Base-by-base conservation (phyloP, 2,888 invertebrate genomes). In the Eretmocerus hayati region DNA sequence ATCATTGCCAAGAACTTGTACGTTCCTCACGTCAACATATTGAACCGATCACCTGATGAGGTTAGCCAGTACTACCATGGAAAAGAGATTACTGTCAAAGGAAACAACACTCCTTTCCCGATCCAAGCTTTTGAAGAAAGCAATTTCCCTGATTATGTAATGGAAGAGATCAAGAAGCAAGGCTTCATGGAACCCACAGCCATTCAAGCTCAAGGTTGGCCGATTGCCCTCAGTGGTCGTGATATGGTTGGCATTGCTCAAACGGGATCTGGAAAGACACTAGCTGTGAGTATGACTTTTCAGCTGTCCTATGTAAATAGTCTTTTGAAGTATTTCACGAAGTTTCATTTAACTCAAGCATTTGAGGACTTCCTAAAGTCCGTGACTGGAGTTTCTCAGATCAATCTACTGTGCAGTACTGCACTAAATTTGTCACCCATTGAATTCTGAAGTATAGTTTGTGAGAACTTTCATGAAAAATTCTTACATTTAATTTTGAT, bases 201-300 rank as follows among this genome's bases (percentile, higher is more conserved):
- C 16, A 96, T 96, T 65, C 96, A 96, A 73, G 84, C 90, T 33
- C 90, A 92, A 67, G 92, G 94, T 26, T 95, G 94, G 94, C 95
- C 96, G 6, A 90, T 96, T 64, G 90, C 93, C 15, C 74, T 95
- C 13, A 88, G 88, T 59, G 95, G 95, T 1, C 80, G 90, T 23
- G 93, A 95, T 72, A 80, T 95, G 75, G 94, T 95, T 48, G 94
- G 94, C 42, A 91, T 93, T 67, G 92, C 92, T 16, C 90, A 90
- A 67, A 92, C 91, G 41, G 91, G 91, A 38, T 91, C 90, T 21
- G 92, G 92, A 43, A 92, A 92, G 74, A 92, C 92, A 5, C 76
- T 92, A 52, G 90, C 91, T 9, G 76, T 77, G 63, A 68, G 73
- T 69, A 53, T 20, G 30, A 5, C 9, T 9, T 11, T 20, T 20